Evolutionary conservation across 2,888 invertebrate genomes (phyloP), one percentile per base, ranked within the genome.

Genomic region (Sylvicola cinctus): DNA sequence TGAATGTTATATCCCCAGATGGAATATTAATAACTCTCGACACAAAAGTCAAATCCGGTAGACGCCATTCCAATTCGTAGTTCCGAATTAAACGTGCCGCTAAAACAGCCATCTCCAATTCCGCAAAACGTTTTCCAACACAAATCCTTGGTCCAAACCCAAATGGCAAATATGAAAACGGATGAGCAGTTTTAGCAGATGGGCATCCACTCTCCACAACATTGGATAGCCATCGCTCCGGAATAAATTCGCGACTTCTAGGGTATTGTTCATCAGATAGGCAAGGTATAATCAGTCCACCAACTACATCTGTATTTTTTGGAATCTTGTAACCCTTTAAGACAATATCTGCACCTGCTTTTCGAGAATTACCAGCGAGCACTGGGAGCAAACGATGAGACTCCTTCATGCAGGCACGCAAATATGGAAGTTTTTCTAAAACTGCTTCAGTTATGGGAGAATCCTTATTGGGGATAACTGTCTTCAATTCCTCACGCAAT

Each of bases 101-200:
- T n/a, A 28, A 28, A n/a, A 60, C 55, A 49, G 70, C 68, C 39
- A 77, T 61, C 50, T 77, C 77, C 43, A 79, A 55, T 46, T 77
- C 74, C 1, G 79, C 78, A 42, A 81, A 70, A 46, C 79, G 60
- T 46, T 70, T 63, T 4, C 80, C 80, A 37, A 75, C 66, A 46
- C 77, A 78, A 40, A 67, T 64, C 36, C 77, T 43, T 3, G 51
- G 46, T 0, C 52, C 52, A 33, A 51, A 50, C 1, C 52, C 51
- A 30, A 52, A 52, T 0, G 51, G 52, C 16, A 51, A 12, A 40
- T 46, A 50, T 3, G 45, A 37, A 39, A 51, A 52, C 1, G 49
- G 49, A 41, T 48, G 47, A 10, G 39, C 38, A 33, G 38, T 36
- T 26, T 37, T 42, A 6, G 38, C 45, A 11, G 43, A 13, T 3